Evolutionary conservation across 2,888 invertebrate species (phyloP), one percentile per base, ranked within the genome.

Genomic region (Tuberolachnus salignus): DNA sequence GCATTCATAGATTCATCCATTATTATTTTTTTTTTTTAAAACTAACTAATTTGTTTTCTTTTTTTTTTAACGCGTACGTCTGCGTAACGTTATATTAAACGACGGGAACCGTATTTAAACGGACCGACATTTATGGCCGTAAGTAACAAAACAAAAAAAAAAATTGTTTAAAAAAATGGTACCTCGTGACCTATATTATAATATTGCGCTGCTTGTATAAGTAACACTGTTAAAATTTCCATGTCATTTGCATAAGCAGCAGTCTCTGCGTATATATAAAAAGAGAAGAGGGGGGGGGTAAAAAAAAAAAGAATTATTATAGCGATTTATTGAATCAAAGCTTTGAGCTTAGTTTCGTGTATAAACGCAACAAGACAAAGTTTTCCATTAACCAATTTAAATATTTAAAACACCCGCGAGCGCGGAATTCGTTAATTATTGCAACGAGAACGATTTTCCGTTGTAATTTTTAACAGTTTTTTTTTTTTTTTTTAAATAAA

Each of bases 361-460:
- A 67, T 51, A 55, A 10, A 42, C 14, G 4, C 23, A 44, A 57
- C 23, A 57, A 57, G 23, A 46, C n/a, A 44, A 57, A 23, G 44
- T 57, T 57, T 71, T 57, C 46, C 57, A 46, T 57, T 46, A 71
- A 57, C 19, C 44, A 13, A 57, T 71, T 55, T 69, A 70, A 55
- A 70, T 55, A 44, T 42, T 70, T 44, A 57, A 53, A 44, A 70
- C 44, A 44, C 21, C 21, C 21, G 8, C 23, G 4, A 3, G 8
- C 23, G 4, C 3, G 53, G n/a, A 53, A 44, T 14, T 19, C 16
- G 13, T 26, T 23, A 6, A 34, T n/a, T 23, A 4, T 44, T 23
- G 19, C 46, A n/a, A 26, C 14, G n/a, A 57, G 13, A 46, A 44
- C 11, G 42, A 0, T 55, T 55, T 70, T 70, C 21, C 8, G 2